These are phyloP conservation scores for Listronotus oregonensis DNA, from an alignment of 1,140 invertebrate genomes.

Conservation along the genomic window DNA sequence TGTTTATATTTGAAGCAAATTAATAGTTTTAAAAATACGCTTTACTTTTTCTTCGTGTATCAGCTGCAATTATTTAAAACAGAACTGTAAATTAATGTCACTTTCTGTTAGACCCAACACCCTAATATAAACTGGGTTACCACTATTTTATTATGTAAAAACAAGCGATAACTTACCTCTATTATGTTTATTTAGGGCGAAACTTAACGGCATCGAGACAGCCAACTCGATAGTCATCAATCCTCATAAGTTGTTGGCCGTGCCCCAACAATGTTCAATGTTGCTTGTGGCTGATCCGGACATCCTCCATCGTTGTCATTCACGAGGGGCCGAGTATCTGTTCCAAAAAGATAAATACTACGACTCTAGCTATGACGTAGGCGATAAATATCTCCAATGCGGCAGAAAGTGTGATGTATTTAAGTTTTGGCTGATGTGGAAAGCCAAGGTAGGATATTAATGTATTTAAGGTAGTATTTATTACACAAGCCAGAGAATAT, in stretches of 20 bases:
- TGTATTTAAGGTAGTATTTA: too few species aligned
- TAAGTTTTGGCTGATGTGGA: conserved; percentile 75
- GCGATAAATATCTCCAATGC: conserved; percentile 72
- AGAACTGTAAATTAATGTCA: too few species aligned
- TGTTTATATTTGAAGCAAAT: too few species aligned
- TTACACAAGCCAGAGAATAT: too few species aligned
- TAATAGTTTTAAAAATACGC: too few species aligned
- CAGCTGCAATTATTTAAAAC: too few species aligned
- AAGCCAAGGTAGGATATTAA: conserved; percentile 61
- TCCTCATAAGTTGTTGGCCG: conserved; percentile 70
- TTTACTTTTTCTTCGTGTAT: too few species aligned
- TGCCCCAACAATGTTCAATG: conserved; percentile 68
- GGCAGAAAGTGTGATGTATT: conserved; percentile 71
- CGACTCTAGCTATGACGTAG: conserved; percentile 66
- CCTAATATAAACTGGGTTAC: too few species aligned
- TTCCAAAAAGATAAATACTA: conserved; percentile 74
- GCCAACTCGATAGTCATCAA: conserved; percentile 73
- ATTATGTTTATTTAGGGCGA: conserved; percentile 39
- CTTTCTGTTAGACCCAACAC: too few species aligned
- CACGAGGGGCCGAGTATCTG: conserved; percentile 64
- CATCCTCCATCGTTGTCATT: conserved; percentile 60
- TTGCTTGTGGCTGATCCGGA: conserved; percentile 59
- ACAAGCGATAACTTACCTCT: neutral
- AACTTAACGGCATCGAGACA: conserved; percentile 64
- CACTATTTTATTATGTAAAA: neutral